phyloP scores from a whole-genome alignment of 2,888 invertebrate genomes.

The Hydrotaea diabolus region DNA sequence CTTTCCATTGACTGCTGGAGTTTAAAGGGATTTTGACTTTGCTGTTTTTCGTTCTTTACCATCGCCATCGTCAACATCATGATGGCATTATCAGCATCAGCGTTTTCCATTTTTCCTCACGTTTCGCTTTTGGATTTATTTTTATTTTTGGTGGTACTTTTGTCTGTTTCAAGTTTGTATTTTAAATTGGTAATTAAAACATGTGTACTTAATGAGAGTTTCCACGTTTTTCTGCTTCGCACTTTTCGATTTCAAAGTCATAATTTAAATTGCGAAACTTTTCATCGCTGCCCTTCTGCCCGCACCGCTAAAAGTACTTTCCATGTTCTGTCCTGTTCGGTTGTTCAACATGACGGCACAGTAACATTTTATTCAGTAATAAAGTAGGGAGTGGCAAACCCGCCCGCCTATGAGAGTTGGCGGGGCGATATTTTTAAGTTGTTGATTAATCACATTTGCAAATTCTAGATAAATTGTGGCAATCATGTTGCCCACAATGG shows the following conservation, averaged over 20 bases:
- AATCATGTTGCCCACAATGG: not conserved
- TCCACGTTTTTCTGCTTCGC: slow-evolving; percentile 9
- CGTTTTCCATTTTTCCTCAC: not conserved
- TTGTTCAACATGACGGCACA: slow-evolving; percentile 7
- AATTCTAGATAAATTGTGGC: slow-evolving; percentile 29
- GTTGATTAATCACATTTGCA: slow-evolving; percentile 35
- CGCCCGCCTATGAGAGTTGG: not conserved
- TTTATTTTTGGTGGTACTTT: slow-evolving; percentile 12
- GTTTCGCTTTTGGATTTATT: no score
- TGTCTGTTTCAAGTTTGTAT: slow-evolving; percentile 22
- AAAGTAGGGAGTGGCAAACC: no score
- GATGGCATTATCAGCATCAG: not conserved
- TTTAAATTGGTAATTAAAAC: slow-evolving; percentile 66
- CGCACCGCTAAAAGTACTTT: not conserved
- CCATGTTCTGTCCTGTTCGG: no score
- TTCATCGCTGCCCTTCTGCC: not conserved
- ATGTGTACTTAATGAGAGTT: slow-evolving; percentile 65
- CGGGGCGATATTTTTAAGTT: slow-evolving; percentile 13
- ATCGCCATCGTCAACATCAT: not conserved
- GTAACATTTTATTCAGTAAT: slow-evolving; percentile 35
- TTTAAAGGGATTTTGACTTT: slow-evolving; percentile 6
- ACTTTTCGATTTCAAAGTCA: slow-evolving; percentile 48
- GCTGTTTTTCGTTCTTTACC: not conserved
- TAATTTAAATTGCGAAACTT: slow-evolving; percentile 64
- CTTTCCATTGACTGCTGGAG: not conserved